A percentile compares a stretch with the other conserved stretches of the same genome.
These are phyloP conservation scores for Pituophis catenifer DNA, from an alignment of 2,113 vertebrate genomes.

Conservation along the genomic window DNA sequence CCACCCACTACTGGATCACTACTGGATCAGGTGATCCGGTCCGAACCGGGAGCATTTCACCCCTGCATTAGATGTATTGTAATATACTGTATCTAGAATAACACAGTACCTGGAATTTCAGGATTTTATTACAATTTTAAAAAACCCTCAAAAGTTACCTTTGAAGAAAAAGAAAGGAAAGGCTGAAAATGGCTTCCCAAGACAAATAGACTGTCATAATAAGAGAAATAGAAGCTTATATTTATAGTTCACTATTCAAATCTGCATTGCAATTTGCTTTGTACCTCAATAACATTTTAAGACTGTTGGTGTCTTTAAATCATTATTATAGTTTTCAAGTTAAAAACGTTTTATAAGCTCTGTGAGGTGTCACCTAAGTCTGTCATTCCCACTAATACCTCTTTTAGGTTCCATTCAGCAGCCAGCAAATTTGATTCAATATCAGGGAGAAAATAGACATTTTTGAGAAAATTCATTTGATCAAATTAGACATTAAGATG, in stretches of 20 bases:
- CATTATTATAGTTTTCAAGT: not conserved
- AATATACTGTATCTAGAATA: no score
- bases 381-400: slow-evolving; percentile 20
- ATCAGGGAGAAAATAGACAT: slow-evolving; percentile 19
- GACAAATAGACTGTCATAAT: not conserved
- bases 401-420: slow-evolving; percentile 20
- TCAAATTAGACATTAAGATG: not conserved
- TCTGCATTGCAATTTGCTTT: slow-evolving; percentile 5
- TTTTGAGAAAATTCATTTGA: not conserved
- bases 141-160: not conserved
- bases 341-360: slow-evolving; percentile 23
- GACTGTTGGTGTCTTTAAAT: slow-evolving; percentile 9
- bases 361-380: not conserved
- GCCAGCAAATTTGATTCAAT: slow-evolving; percentile 25
- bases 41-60: no score
- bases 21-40: no score
- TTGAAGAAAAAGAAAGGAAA: not conserved
- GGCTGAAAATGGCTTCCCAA: not conserved
- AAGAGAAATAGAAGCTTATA: not conserved
- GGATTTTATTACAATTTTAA: not conserved
- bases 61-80: not conserved
- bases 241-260: slow-evolving; percentile 6
- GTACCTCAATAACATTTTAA: not conserved
- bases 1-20: no score
- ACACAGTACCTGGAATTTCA: not conserved